Percentiles rank a stretch among this genome's conserved stretches.
These are phyloP conservation scores for Triplophysa dalaica DNA, from an alignment of 2,113 vertebrate genomes.

Conservation along the genomic window DNA sequence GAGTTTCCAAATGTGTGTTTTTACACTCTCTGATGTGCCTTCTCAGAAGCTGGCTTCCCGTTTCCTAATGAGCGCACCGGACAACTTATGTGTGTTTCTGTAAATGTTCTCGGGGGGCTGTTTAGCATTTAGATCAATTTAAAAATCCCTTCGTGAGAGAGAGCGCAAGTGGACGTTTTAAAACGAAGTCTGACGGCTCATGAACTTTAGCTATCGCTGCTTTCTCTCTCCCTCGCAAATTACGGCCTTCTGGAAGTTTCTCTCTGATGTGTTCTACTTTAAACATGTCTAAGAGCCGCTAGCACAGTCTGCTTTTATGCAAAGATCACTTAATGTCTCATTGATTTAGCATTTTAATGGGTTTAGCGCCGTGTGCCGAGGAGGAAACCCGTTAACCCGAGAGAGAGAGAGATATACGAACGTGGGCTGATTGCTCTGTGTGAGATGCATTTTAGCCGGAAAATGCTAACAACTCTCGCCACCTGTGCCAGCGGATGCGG, in stretches of 20 bases:
- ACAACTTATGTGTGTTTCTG: slow-evolving; percentile 19
- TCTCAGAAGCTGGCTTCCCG: background rate
- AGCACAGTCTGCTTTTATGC: slow-evolving; percentile 37
- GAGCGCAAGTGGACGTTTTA: background rate
- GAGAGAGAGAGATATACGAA: slow-evolving; percentile 2
- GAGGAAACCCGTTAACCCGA: slow-evolving; percentile 33
- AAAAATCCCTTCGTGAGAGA: slow-evolving; percentile 6
- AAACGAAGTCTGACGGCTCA: slow-evolving; percentile 29
- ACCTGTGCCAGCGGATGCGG: slow-evolving; percentile 13
- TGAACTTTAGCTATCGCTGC: slow-evolving; percentile 27
- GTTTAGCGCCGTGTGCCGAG: slow-evolving; percentile 12
- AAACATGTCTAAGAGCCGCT: slow-evolving; percentile 21
- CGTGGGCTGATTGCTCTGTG: slow-evolving; percentile 29
- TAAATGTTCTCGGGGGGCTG: slow-evolving; percentile 15
- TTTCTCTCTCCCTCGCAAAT: slow-evolving; percentile 25
- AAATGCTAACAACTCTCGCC: slow-evolving; percentile 20
- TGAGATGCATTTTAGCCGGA: slow-evolving; percentile 10
- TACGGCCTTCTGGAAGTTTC: slow-evolving; percentile 29
- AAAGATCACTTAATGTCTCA: slow-evolving; percentile 43
- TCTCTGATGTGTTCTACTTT: slow-evolving; percentile 38
- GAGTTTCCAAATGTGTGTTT: background rate
- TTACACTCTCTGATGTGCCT: slow-evolving; percentile 3
- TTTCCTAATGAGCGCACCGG: slow-evolving; percentile 7
- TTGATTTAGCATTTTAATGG: slow-evolving; percentile 40
- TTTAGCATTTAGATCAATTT: slow-evolving; percentile 25